Base-by-base conservation (phyloP, 2,888 invertebrate genomes). In the Cenopis cana region DNA sequence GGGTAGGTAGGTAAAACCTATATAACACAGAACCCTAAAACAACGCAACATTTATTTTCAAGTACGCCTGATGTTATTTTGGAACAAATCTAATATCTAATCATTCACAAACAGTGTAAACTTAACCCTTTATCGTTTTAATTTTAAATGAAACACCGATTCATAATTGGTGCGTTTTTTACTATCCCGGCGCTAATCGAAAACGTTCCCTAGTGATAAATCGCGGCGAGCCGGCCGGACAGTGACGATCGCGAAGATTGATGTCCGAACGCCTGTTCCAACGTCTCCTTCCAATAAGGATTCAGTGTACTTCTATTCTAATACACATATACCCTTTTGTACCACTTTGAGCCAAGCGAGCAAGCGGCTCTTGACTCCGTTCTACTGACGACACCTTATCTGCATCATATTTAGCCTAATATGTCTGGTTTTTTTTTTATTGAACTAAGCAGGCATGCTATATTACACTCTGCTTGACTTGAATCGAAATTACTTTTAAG, bases 181-280 rank as follows among this genome's bases (percentile, higher is more conserved):
- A 83, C 78, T 84, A 85, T 83, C 82, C 86, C 86, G 87, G 87
- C 86, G 89, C 87, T 91, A 91, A 91, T 91, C 91, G 91, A 92
- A 90, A 89, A 89, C 89, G 87, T 84, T 88, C 82, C 79, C 74
- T 57, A 72, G 85, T 91, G 91, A 93, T 92, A 91, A 90, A 92
- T 91, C 86, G 89, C 85, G 86, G 84, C 86, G 88, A 86, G 89
- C 85, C 76, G 80, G 80, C 81, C 81, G 84, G 89, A 88, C 90
- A 87, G 85, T 88, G 89, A 89, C 87, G 89, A 86, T 83, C 84
- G 82, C 78, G 80, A 87, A 90, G 91, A 91, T 91, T 91, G 88
- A 92, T 91, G 91, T 74, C 74, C 75, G 72, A 62, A 69, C 78
- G 77, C 76, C 59, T 65, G 38, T 29, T 24, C 18, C 41, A 14